Base-by-base conservation (phyloP, 2,113 vertebrate genomes). In the Herpailurus yagouaroundi region DNA sequence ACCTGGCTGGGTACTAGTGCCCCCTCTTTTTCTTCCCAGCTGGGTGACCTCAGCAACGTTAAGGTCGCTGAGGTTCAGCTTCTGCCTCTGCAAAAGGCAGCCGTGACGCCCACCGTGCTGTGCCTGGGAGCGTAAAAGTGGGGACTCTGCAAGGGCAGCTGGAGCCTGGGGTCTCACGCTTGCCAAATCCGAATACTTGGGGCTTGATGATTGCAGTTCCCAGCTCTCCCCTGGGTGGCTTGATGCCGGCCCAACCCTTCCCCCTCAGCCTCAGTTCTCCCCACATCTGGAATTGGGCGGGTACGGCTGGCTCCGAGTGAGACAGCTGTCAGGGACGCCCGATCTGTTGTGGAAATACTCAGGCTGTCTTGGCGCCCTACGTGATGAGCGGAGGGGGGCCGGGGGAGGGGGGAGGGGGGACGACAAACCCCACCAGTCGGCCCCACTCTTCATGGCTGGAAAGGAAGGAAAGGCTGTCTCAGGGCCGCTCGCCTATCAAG, bases 231-330 rank as follows among this genome's bases (percentile, higher is more conserved):
- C 57, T 76, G 90, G 96, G 97, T 50, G 66, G 63, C 7, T 60
- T 60, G 89, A 89, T 8, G 38, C 69, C 25, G 83, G 83, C 74
- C 76, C 55, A 95, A 55, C 96, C 96, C 97, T 94, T 79, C 73
- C 83, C 41, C 38, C 48, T 69, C 38, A 95, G 33, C 84, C 95
- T 88, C 63, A 11, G 38, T 77, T 92, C 92, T 96, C 84, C 64
- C 69, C 94, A 97, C 98, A 98, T 98, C 98, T 98, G 98, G 98
- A 97, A 98, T 94, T 97, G 97, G 97, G 98, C 10, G 96, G 93
- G 81, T 92, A 55, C 73, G 57, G 95, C 97, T 98, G 97, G 98
- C 97, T 92, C 36, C 7, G 91, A 93, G 84, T 4, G 13, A 96
- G 93, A 84, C 90, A 95, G 96, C 96, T 96, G 95, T 98, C 98